Base-by-base conservation (phyloP, 2,888 invertebrate genomes). In the Pammene fasciana region DNA sequence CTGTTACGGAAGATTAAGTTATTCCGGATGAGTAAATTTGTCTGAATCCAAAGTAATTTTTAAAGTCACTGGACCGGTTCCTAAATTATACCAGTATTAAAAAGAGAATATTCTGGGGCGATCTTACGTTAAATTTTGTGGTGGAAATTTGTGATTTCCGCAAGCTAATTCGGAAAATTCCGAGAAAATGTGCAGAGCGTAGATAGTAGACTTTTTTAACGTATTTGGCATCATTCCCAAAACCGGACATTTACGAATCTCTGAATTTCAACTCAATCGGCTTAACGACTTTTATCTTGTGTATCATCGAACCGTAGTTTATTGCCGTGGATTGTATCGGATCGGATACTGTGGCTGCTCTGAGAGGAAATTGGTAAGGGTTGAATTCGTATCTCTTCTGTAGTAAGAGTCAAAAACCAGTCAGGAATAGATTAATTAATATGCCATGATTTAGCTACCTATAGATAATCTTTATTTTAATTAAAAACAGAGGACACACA, bases 231-330 rank as follows among this genome's bases (percentile, higher is more conserved):
- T 16, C 26, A 34, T 61, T 62, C 46, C 65, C 38, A 65, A 65
- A 55, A 10, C 45, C 11, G 26, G n/a, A 18, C 45, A 54, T 67
- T 46, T 60, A 16, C 34, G n/a, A 34, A 52, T 60, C 9, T 56
- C 41, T 34, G 61, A 62, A 62, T 68, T 48, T 62, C 13, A 48
- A 62, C 43, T 43, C 55, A 34, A 56, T 62, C 62, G 34, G 62
- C 62, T 50, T 64, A 68, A 68, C 56, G 56, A 68, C 67, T 62
- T 50, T 62, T 62, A 56, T 68, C 61, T 62, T 50, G 10, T 68
- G 55, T 61, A 55, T 67, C 55, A 67, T 34, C 52, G 34, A 41
- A 55, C 46, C 41, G 56, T 43, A 50, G 54, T 62, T 67, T 62
- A 36, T 57, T 64, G 34, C 43, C 36, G 43, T 13, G 43, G 18